Evolutionary conservation across 2,797 vertebrate species (phyloP).

Genomic region (Galaxias olidus): DNA sequence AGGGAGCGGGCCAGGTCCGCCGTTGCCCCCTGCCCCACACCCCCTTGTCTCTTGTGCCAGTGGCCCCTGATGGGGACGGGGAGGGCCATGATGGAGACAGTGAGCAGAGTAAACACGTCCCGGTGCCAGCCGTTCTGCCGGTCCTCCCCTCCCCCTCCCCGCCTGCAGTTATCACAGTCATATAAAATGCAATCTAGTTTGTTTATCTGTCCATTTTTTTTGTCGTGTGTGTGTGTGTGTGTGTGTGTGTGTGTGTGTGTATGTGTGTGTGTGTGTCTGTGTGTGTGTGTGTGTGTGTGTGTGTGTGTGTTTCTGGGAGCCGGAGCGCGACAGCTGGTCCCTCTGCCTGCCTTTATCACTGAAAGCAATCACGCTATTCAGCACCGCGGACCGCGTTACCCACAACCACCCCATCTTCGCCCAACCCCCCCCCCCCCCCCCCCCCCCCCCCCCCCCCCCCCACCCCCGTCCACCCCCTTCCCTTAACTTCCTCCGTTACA

Average conservation of each 20-base stretch:
- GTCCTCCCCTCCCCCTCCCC: neutral
- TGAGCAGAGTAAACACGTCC: conserved; percentile 15
- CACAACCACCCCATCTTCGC: neutral
- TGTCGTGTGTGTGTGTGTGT: too few species aligned
- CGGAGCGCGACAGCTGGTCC: neutral
- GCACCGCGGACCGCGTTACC: conserved; percentile 11
- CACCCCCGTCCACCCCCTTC: neutral
- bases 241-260: conserved; percentile 1
- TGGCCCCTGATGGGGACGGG: neutral
- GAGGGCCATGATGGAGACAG: neutral
- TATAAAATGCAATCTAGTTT: conserved; percentile 13
- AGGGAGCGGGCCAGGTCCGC: conserved; percentile 8
- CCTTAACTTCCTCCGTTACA: neutral
- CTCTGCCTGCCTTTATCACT: neutral
- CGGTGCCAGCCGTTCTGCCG: conserved; percentile 12
- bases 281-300: conserved; percentile 1
- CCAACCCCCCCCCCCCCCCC: neutral
- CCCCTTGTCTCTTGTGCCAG: neutral
- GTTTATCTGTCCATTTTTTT: conserved; percentile 2
- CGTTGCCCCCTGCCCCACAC: too few species aligned
- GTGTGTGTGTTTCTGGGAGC: neutral
- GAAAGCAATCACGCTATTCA: conserved; percentile 12
- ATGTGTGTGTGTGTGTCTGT: neutral
- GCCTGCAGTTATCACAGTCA: neutral
- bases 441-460: neutral